phyloP scores from a whole-genome alignment of 2,797 vertebrate genomes.

The Clarias fuscus region DNA sequence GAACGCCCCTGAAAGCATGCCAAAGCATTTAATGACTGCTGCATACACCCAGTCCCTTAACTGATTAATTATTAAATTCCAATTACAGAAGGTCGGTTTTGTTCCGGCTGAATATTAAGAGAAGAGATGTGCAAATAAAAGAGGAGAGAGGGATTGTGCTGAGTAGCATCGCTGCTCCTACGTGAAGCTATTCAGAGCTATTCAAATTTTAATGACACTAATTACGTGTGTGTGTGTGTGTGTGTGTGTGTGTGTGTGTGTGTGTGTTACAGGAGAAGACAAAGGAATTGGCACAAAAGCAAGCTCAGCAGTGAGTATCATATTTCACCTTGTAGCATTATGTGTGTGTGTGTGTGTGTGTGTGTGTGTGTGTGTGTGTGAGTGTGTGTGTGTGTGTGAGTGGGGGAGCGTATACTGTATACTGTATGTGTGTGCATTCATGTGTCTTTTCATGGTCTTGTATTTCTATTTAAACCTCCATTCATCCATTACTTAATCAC shows the following conservation, averaged over 20 bases:
- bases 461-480: neutral
- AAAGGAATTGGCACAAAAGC: slow-evolving; percentile 93
- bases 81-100: slow-evolving; percentile 52
- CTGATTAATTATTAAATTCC: slow-evolving; percentile 58
- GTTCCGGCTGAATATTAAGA: slow-evolving; percentile 41
- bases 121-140: slow-evolving; percentile 5
- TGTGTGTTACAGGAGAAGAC: slow-evolving; percentile 86
- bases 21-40: slow-evolving; percentile 41
- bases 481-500: neutral
- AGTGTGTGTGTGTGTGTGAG: neutral
- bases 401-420: neutral
- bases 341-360: slow-evolving; percentile 27
- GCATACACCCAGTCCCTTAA: slow-evolving; percentile 4
- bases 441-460: slow-evolving; percentile 26
- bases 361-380: slow-evolving; percentile 14
- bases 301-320: slow-evolving; percentile 93
- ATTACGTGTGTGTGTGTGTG: slow-evolving; percentile 57
- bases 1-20: slow-evolving; percentile 15
- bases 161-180: slow-evolving; percentile 54
- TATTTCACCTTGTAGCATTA: slow-evolving; percentile 60
- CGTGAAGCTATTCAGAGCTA: slow-evolving; percentile 44
- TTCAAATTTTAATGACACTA: slow-evolving; percentile 74
- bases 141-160: neutral
- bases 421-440: slow-evolving; percentile 17
- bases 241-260: slow-evolving; percentile 46